Conservation (phyloP, 2,113 vertebrate species). For the Malurus cyaneus region DNA sequence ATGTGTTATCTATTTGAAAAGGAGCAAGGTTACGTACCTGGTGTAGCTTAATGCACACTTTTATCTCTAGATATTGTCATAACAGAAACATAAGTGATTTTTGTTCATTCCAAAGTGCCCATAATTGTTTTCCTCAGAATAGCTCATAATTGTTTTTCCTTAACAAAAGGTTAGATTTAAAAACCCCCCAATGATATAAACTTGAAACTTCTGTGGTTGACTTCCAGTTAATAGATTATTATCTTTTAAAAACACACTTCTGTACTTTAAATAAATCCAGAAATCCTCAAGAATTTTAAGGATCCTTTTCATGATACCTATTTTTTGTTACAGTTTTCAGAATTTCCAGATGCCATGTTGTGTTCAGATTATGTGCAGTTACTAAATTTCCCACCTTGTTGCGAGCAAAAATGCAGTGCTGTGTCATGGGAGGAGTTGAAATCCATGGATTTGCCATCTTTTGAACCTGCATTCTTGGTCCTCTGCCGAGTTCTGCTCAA, state of each 20-base stretch:
- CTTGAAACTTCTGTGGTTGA: not conserved
- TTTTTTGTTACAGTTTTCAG: slow-evolving; percentile 84
- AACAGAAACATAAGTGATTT: not conserved
- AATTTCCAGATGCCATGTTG: slow-evolving; percentile 89
- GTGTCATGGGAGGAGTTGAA: slow-evolving; percentile 90
- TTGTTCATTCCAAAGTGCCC: not conserved
- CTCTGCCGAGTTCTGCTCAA: slow-evolving; percentile 96
- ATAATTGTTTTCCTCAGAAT: not conserved
- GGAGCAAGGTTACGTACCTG: not conserved
- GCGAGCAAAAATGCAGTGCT: slow-evolving; percentile 77
- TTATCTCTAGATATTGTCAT: not conserved
- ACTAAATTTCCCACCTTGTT: slow-evolving; percentile 69
- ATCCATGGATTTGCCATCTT: slow-evolving; percentile 96
- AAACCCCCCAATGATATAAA: accelerated
- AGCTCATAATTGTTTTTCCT: not conserved
- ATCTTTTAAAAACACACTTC: not conserved
- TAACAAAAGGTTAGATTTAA: not conserved
- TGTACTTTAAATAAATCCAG: not conserved
- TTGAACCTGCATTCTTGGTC: slow-evolving; percentile 92
- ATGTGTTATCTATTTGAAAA: not conserved
- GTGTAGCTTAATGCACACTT: not conserved
- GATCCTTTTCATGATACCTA: not conserved
- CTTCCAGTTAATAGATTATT: not conserved
- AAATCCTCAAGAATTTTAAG: not conserved
- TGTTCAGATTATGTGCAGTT: slow-evolving; percentile 92